Conservation (phyloP, 1,140 invertebrate species). For the Episyrphus balteatus region DNA sequence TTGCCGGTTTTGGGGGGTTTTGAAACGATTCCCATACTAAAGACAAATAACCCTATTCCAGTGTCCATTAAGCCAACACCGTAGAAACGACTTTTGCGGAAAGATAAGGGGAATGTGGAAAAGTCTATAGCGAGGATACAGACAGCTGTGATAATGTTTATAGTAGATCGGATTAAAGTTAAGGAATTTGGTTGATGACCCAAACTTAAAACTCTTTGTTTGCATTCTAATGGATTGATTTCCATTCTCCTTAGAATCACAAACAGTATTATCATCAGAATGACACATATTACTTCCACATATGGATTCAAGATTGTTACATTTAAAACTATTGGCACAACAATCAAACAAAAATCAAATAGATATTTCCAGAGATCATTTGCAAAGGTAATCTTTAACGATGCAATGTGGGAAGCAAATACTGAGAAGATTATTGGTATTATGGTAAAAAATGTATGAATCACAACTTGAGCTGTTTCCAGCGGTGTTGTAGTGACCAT, state of each 20-base stretch:
- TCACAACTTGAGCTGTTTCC: too few species aligned
- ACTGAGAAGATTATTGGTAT: too few species aligned
- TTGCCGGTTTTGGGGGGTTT: slow-evolving; percentile 22
- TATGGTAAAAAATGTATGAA: too few species aligned
- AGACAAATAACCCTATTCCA: slow-evolving; percentile 81
- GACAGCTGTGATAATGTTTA: slow-evolving; percentile 64
- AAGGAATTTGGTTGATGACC: slow-evolving; percentile 17
- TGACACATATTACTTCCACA: slow-evolving; percentile 2
- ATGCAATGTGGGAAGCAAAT: too few species aligned
- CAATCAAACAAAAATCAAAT: slow-evolving; percentile 41
- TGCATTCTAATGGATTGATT: too few species aligned
- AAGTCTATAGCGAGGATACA: slow-evolving; percentile 93
- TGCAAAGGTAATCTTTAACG: too few species aligned
- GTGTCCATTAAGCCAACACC: slow-evolving; percentile 91
- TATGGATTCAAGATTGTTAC: slow-evolving; percentile 38
- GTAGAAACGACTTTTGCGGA: slow-evolving; percentile 76
- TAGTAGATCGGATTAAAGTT: slow-evolving; percentile 47
- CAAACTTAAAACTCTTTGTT: neutral
- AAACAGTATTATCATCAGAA: too few species aligned
- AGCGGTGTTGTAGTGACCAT: too few species aligned
- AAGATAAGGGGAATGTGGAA: slow-evolving; percentile 65
- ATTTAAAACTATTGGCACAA: slow-evolving; percentile 41
- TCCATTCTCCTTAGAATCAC: too few species aligned
- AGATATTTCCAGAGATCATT: too few species aligned
- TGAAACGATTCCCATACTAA: slow-evolving; percentile 71